Evolutionary conservation across 2,113 vertebrate genomes (phyloP).

Genomic region (Cyphomyrus discorhynchus): DNA sequence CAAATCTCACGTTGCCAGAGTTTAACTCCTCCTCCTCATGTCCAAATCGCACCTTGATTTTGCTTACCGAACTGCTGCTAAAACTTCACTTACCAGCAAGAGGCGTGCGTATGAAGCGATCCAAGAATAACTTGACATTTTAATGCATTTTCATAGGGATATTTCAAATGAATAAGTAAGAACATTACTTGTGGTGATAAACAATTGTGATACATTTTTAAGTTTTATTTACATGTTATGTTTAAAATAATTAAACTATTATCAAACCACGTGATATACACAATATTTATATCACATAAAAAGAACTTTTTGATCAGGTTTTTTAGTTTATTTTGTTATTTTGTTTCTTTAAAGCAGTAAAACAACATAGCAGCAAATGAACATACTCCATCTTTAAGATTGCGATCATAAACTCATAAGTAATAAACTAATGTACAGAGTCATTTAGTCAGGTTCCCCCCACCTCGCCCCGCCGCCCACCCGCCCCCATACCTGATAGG

Average conservation of each 20-base stretch:
- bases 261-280: neutral
- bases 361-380: neutral
- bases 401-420: neutral
- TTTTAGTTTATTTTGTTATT: neutral
- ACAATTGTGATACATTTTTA: neutral
- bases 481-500: neutral
- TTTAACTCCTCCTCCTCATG: no score
- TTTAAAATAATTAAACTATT: neutral
- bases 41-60: no score
- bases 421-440: neutral
- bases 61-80: neutral
- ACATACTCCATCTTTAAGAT: neutral
- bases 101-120: neutral
- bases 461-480: fast-evolving
- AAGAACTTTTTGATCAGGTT: neutral
- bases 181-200: neutral
- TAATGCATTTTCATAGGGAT: neutral
- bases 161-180: neutral
- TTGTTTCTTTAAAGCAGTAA: neutral
- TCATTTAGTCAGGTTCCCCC: neutral
- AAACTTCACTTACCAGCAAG: neutral
- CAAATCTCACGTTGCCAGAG: no score
- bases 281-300: neutral
- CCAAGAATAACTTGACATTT: neutral
- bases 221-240: neutral